Evolutionary conservation across 1,140 invertebrate species (phyloP), one percentile per base, ranked within the genome.

Genomic region (Brachionus asplanchnoidis): DNA sequence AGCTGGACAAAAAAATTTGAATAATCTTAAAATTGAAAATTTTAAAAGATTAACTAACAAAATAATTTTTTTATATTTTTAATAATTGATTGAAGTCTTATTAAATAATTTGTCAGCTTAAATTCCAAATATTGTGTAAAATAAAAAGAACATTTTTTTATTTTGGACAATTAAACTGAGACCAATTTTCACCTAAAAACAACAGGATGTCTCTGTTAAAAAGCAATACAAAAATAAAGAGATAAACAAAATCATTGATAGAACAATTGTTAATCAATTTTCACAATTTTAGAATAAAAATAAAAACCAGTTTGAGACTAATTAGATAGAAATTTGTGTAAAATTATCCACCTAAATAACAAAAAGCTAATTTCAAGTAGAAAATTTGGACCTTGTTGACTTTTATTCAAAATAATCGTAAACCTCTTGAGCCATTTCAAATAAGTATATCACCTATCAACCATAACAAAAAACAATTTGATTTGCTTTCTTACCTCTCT

Each of bases 391-490:
- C 32, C 40, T 73, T 73, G 65, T 68, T 40, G 32, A 40, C 32
- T 42, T 73, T 14, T 36, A 40, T 73, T 44, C 14, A 28, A 36
- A 68, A 68, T 32, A 32, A 68, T 68, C 20, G 26, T 26, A 68
- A 68, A 32, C 68, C 68, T 42, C 68, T 73, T 73, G 68, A 73
- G 68, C 68, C 36, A 40, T 73, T 73, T 40, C 17, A 32, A 68
- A 68, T 68, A 68, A 40, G 68, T 73, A 73, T 73, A 73, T 73
- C 68, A 73, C 68, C 68, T 73, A 73, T 73, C 68, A 73, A 40
- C n/a, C 68, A 73, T 73, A 73, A 17, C 14, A 20, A 44, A 73
- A n/a, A 73, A 73, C 0, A n/a, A 42, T 73, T 36, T 17, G 53
- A 60, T 60, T 60, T 60, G 20, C 17, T 9, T 60, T 20, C 53